Conservation (phyloP, 2,113 vertebrate species). For the Pituophis catenifer region DNA sequence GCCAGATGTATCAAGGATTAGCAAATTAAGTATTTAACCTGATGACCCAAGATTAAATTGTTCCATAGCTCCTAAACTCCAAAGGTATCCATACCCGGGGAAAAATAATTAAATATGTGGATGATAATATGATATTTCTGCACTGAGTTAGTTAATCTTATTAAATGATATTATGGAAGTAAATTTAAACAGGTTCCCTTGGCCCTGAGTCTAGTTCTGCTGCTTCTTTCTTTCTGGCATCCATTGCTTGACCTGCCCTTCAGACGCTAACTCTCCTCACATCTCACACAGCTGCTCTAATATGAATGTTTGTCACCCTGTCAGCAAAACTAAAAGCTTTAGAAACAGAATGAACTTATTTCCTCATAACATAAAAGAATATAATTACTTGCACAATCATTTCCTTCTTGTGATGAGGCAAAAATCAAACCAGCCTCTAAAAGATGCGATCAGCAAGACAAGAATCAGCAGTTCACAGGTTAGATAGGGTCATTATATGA, state of each 20-base stretch:
- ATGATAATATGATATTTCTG: neutral
- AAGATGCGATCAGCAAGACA: neutral
- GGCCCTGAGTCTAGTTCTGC: neutral
- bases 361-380: neutral
- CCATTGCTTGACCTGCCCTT: neutral
- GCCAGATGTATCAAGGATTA: neutral
- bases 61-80: neutral
- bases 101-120: neutral
- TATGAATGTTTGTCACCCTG: neutral
- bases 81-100: neutral
- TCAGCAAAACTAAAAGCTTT: neutral
- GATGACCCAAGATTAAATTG: neutral
- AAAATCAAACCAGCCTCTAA: neutral
- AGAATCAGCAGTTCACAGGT: neutral
- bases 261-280: neutral
- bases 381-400: neutral
- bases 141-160: neutral
- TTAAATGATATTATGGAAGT: neutral
- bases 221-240: neutral
- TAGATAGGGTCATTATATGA: neutral
- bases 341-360: neutral
- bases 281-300: neutral
- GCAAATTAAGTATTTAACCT: neutral
- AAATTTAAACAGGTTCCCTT: neutral
- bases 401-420: neutral